A percentile compares a stretch with the other conserved stretches of the same genome.
phyloP scores from a whole-genome alignment of 2,113 vertebrate genomes.

The Apaloderma vittatum region DNA sequence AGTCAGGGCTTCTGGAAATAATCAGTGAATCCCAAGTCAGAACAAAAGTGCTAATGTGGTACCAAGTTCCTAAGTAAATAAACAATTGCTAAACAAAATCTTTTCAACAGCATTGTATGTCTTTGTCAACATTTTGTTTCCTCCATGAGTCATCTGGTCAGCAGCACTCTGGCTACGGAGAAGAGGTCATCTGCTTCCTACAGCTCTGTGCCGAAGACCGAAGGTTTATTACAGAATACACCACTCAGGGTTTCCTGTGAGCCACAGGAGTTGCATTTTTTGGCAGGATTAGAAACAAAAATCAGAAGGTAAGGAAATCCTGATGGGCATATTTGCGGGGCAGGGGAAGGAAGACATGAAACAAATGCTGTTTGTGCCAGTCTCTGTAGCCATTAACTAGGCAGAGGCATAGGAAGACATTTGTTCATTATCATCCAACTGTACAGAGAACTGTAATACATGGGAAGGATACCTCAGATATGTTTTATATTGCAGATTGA shows the following conservation, averaged over 20 bases:
- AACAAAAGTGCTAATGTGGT: conserved; percentile 68
- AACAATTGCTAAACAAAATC: conserved; percentile 57
- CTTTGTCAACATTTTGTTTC: conserved; percentile 46
- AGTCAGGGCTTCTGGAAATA: conserved; percentile 44
- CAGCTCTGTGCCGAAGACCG: neutral
- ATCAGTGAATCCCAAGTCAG: conserved; percentile 44
- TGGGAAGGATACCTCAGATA: neutral
- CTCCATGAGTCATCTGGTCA: conserved; percentile 24
- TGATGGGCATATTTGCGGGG: neutral
- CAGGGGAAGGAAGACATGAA: neutral
- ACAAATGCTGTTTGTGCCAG: neutral
- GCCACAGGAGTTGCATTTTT: neutral
- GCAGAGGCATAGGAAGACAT: neutral
- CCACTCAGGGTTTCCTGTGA: conserved; percentile 4
- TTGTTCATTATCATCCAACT: neutral
- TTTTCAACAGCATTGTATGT: conserved; percentile 43
- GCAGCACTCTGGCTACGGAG: neutral
- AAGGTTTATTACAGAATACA: conserved; percentile 4
- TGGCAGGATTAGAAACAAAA: conserved; percentile 6
- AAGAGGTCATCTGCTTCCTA: conserved; percentile 33
- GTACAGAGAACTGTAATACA: neutral
- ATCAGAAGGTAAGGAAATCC: conserved; percentile 23
- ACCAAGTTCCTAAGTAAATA: conserved; percentile 55
- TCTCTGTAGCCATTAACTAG: neutral
- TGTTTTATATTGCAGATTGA: neutral